These are phyloP conservation scores for Koerneria pararmatus DNA, from an alignment of 2,888 invertebrate species.

Conservation along the genomic window DNA sequence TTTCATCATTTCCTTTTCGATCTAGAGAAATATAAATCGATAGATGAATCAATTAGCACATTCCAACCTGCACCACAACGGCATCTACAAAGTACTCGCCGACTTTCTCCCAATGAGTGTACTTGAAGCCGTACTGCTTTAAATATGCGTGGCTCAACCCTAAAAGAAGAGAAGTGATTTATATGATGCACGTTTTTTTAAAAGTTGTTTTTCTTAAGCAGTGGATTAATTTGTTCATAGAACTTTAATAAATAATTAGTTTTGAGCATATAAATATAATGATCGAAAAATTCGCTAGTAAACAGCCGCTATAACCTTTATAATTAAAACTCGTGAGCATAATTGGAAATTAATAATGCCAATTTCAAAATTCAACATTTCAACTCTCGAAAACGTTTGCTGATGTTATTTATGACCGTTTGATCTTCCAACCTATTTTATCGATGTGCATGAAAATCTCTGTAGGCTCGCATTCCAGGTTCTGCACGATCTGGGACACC, in stretches of 20 bases:
- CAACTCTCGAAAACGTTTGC: too few species aligned
- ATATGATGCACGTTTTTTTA: too few species aligned
- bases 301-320: too few species aligned
- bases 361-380: too few species aligned
- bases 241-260: neutral
- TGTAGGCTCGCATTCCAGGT: slow-evolving; percentile 44
- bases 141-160: slow-evolving; percentile 49
- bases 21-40: neutral
- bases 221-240: too few species aligned
- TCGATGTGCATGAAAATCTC: slow-evolving; percentile 53
- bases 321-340: too few species aligned
- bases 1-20: neutral
- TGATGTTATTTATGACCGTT: neutral
- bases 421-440: slow-evolving; percentile 35
- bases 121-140: slow-evolving; percentile 48
- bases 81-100: slow-evolving; percentile 53
- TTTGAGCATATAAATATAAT: neutral
- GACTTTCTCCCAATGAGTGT: slow-evolving; percentile 51
- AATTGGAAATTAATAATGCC: too few species aligned
- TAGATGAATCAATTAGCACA: neutral
- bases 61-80: slow-evolving; percentile 48
- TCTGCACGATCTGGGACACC: slow-evolving; percentile 46
- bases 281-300: neutral
- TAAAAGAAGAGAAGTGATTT: slow-evolving; percentile 24
- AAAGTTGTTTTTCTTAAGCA: too few species aligned